These are phyloP conservation scores for Arnoldichthys spilopterus DNA, from an alignment of 2,797 vertebrate species.

Conservation along the genomic window DNA sequence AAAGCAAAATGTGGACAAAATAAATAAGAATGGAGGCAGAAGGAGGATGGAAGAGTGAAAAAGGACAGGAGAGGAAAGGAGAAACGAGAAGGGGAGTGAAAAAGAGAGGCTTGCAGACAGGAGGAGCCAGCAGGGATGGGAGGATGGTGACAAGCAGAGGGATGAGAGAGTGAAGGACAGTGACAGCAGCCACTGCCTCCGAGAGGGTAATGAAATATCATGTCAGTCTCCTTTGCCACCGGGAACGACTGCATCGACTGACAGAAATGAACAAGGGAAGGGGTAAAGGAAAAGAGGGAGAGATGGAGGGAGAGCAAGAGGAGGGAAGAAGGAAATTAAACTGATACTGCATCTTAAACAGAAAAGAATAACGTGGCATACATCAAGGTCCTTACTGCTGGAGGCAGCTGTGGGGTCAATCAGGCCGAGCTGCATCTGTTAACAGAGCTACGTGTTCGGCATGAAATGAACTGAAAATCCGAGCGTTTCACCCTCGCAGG, in stretches of 20 bases:
- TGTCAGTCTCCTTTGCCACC: slow-evolving; percentile 34
- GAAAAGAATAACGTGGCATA: no score
- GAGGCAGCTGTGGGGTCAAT: neutral
- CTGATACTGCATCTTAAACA: neutral
- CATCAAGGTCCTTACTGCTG: neutral
- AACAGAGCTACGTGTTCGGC: neutral
- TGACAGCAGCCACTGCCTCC: slow-evolving; percentile 37
- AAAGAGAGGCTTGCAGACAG: slow-evolving; percentile 2
- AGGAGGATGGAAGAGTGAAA: neutral
- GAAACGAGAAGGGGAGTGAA: neutral
- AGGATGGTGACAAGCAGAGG: slow-evolving; percentile 31
- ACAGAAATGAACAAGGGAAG: slow-evolving; percentile 26
- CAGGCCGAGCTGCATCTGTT: neutral
- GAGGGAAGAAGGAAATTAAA: neutral
- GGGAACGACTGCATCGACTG: slow-evolving; percentile 38
- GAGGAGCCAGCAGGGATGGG: slow-evolving; percentile 7
- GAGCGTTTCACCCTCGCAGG: neutral
- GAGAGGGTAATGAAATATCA: slow-evolving; percentile 48
- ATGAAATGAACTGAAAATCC: neutral
- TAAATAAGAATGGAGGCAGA: neutral
- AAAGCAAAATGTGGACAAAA: neutral
- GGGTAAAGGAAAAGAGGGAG: neutral
- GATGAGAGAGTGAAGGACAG: slow-evolving; percentile 47
- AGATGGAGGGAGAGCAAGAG: neutral
- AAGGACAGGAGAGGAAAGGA: no score